Evolutionary conservation across 2,888 invertebrate genomes (phyloP).

Genomic region (Antheraea yamamai): DNA sequence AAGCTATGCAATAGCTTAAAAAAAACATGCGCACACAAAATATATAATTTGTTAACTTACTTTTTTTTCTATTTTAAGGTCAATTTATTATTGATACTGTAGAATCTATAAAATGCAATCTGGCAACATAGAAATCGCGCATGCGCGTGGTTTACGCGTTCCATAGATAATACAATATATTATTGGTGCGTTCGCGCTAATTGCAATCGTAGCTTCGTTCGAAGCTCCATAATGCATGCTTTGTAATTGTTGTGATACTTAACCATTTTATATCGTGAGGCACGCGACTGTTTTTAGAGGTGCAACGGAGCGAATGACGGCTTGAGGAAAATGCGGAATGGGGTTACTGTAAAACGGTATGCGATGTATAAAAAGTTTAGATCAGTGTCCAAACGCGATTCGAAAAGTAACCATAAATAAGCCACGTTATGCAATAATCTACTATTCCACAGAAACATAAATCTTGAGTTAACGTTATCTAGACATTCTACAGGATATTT

Average conservation of each 20-base stretch:
- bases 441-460: too few species aligned
- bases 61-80: background rate
- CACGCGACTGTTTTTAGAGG: conserved; percentile 66
- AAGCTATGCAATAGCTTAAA: too few species aligned
- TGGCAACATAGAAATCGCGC: conserved; percentile 1
- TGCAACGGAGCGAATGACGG: conserved; percentile 63
- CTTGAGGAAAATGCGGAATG: conserved; percentile 64
- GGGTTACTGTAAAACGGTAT: conserved; percentile 59
- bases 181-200: conserved; percentile 33
- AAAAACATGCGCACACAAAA: background rate
- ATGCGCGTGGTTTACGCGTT: conserved; percentile 23
- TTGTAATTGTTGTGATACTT: conserved; percentile 53
- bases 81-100: background rate
- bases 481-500: too few species aligned
- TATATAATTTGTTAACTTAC: background rate
- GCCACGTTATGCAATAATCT: too few species aligned
- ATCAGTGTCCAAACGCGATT: conserved; percentile 42
- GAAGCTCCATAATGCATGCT: conserved; percentile 56
- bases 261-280: conserved; percentile 42
- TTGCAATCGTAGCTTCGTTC: conserved; percentile 35
- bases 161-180: background rate
- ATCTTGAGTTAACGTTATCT: too few species aligned
- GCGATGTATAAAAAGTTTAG: conserved; percentile 42
- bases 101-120: background rate
- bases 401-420: background rate